These are phyloP conservation scores for Orientallactaga bullata DNA, from an alignment of 2,113 vertebrate genomes.

Conservation along the genomic window DNA sequence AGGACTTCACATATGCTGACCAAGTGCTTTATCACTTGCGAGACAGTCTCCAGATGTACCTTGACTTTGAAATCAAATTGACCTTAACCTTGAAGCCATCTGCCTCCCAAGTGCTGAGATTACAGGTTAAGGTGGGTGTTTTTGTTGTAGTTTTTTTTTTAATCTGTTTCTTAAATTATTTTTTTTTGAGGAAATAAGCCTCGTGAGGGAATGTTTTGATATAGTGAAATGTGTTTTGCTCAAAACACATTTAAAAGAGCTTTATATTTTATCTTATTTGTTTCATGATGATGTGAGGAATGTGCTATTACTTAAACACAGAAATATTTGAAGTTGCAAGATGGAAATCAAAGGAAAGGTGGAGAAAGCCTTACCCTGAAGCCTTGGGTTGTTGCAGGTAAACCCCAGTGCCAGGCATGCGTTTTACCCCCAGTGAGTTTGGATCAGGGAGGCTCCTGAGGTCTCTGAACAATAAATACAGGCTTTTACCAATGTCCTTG, in stretches of 20 bases:
- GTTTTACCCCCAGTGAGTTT: too few species aligned
- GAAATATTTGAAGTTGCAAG: background rate
- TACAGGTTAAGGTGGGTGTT: background rate
- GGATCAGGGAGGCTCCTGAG: too few species aligned
- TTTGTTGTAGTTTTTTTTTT: background rate
- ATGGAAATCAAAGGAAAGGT: conserved; percentile 8
- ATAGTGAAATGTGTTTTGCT: background rate
- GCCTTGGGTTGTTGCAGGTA: too few species aligned
- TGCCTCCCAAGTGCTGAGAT: background rate
- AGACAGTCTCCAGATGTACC: background rate
- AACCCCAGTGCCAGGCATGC: too few species aligned
- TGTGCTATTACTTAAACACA: conserved; percentile 1
- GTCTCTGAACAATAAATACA: too few species aligned
- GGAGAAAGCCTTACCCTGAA: too few species aligned
- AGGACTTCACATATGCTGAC: background rate
- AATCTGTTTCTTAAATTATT: conserved; percentile 32
- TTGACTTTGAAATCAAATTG: background rate
- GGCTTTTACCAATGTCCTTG: too few species aligned
- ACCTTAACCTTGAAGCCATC: background rate
- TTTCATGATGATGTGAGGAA: background rate
- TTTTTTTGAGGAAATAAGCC: conserved; percentile 45
- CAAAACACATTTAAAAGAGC: conserved; percentile 41
- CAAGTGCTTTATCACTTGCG: background rate
- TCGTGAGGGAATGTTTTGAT: conserved; percentile 16
- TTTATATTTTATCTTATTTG: background rate